Base-by-base conservation (phyloP, 2,113 vertebrate species). In the Myocastor coypus region DNA sequence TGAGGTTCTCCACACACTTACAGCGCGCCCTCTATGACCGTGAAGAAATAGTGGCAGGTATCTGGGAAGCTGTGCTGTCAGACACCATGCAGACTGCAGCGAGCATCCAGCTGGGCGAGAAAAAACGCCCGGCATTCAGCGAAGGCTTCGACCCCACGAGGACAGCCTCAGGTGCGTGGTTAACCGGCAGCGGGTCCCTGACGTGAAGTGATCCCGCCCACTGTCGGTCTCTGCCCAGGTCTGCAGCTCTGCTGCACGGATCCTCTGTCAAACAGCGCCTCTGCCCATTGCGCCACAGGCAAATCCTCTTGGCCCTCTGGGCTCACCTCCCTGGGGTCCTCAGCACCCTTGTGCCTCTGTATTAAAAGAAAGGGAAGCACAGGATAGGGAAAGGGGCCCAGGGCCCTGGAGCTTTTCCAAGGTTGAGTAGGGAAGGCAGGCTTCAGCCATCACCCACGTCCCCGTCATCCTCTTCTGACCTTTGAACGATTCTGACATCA, bases 1-100 rank as follows among this genome's bases (percentile, higher is more conserved):
- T 55, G 6, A 87, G 59, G 89, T 93, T 93, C 73, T 87, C 61
- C 30, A 10, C 57, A 9, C 73, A 86, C 77, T 95, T 75, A 32
- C 50, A 37, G 46, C 5, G 77, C 16, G 0, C 20, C 3, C 10
- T 8, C 5, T 20, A 0, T 40, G 84, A 22, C 78, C 14, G 10
- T 17, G 84, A n/a, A 75, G 80, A 80, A 78, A 16, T 26, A 71
- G 68, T 26, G 83, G 37, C 32, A 68, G 24, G 10, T 22, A 3
- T 57, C 69, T 71, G 22, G 82, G 30, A 4, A 66, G 34, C 52
- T 55, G 9, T 73, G 32, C 22, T 55, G 20, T 55, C 7, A 87
- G 22, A 84, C 42, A 87, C 4, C 42, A 57, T 17, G 77, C 55
- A 88, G 46, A 83, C 7, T 37, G 16, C 26, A 32, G 52, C 13